Base-by-base conservation (phyloP, 2,113 vertebrate genomes). In the Tonatia bakeri region DNA sequence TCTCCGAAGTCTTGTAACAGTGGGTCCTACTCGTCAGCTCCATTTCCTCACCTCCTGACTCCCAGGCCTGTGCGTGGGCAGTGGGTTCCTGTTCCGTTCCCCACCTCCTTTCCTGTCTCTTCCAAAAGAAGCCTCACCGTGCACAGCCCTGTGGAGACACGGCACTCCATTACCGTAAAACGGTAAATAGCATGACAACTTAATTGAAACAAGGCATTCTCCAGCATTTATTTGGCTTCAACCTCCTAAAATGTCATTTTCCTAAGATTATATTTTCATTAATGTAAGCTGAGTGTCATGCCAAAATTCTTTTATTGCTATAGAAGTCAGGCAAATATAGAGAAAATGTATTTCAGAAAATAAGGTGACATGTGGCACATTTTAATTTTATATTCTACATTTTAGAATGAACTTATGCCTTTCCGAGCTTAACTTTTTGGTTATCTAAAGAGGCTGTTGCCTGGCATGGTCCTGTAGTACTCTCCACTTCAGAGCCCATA, bases 321-420 rank as follows among this genome's bases (percentile, higher is more conserved):
- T 19, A 61, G 88, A 94, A 96, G 88, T 87, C 52, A 76, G 90
- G 65, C 92, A 93, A 28, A 93, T 93, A 64, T 50, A 87, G 40
- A 93, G 87, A 69, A 95, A 81, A 95, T 90, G 50, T 28, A 91
- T 93, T 97, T 93, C 90, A 84, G 91, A 92, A 93, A 88, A 64
- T 64, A 50, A 88, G 92, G 73, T 59, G 86, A 47, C 91, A 75
- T 88, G 96, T 72, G 93, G 72, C 76, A 52, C 73, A 33, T 94
- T 96, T 90, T 90, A 80, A 87, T 95, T 90, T 91, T 82, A 7
- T 65, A 31, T 56, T 80, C 89, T 86, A 50, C 89, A 26, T 69
- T 91, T 90, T 40, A 70, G 87, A 94, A 87, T 47, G 82, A 93
- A 93, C 50, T 38, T 19, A 6, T 81, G 38, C 4, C 0, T 67